Conservation (phyloP, 1,140 invertebrate genomes). For the Orussus abietinus region DNA sequence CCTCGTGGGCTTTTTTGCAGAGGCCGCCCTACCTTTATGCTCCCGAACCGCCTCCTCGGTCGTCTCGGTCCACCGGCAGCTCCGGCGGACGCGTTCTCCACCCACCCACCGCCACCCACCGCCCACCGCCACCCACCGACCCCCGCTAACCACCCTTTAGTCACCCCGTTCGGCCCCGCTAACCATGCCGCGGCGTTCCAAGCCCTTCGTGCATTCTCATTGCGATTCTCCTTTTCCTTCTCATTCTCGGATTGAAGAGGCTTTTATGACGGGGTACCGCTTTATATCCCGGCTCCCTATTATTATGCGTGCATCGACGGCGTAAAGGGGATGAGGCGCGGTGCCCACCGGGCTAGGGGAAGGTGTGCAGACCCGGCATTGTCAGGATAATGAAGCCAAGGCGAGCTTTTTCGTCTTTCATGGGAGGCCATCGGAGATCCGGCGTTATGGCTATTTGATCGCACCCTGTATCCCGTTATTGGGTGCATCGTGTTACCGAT, state of each 20-base stretch:
- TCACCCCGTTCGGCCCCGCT: too few species aligned
- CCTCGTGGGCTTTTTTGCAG: background rate
- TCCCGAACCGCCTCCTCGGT: background rate
- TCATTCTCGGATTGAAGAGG: constrained; percentile 16
- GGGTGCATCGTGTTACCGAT: too few species aligned
- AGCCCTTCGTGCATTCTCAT: constrained; percentile 12
- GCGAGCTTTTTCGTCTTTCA: constrained; percentile 40
- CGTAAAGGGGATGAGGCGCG: too few species aligned
- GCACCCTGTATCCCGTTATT: background rate
- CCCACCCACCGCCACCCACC: too few species aligned
- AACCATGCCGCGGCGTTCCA: too few species aligned
- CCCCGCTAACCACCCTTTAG: too few species aligned
- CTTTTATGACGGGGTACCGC: constrained; percentile 15
- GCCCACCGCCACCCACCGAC: too few species aligned
- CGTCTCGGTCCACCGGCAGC: constrained; percentile 1
- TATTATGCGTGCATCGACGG: constrained; percentile 21
- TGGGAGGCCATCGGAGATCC: background rate
- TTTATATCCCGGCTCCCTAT: constrained; percentile 15
- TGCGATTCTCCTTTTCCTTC: constrained; percentile 9
- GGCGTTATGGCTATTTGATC: background rate
- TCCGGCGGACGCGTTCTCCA: too few species aligned
- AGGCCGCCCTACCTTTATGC: background rate
- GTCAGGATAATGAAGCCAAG: constrained; percentile 43
- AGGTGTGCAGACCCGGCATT: constrained; percentile 28
- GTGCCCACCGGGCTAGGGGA: too few species aligned